These are phyloP conservation scores for Neofelis nebulosa DNA, from an alignment of 2,113 vertebrate species.

Conservation along the genomic window DNA sequence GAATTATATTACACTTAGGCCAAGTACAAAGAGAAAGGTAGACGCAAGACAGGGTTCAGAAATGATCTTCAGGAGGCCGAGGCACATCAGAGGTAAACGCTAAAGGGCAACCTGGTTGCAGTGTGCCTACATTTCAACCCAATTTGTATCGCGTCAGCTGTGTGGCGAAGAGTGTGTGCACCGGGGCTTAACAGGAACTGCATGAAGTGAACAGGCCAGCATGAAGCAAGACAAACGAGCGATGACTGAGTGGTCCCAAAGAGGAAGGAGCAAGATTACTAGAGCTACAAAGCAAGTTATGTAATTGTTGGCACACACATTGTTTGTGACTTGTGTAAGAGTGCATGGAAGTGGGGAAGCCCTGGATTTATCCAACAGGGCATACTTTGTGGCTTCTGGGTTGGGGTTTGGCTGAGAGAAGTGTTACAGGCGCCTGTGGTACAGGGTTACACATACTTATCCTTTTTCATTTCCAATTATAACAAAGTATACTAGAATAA, in stretches of 20 bases:
- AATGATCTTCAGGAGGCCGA: neutral
- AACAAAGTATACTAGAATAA: conserved; percentile 24
- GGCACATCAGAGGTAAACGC: neutral
- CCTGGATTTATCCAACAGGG: conserved; percentile 10
- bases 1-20: neutral
- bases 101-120: neutral
- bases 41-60: neutral
- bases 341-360: conserved; percentile 3
- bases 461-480: conserved; percentile 44
- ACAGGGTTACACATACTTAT: neutral
- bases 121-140: neutral
- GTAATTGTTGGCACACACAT: conserved; percentile 31
- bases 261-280: conserved; percentile 38
- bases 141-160: neutral
- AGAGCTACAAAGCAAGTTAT: conserved; percentile 7
- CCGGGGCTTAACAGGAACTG: neutral
- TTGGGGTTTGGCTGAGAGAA: conserved; percentile 42
- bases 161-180: neutral
- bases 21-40: neutral
- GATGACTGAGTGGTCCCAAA: conserved; percentile 5
- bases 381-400: conserved; percentile 62
- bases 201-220: neutral
- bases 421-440: conserved; percentile 5
- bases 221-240: conserved; percentile 12
- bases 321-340: conserved; percentile 62